Base-by-base conservation (phyloP, 1,140 invertebrate genomes). In the Globodera rostochiensis region DNA sequence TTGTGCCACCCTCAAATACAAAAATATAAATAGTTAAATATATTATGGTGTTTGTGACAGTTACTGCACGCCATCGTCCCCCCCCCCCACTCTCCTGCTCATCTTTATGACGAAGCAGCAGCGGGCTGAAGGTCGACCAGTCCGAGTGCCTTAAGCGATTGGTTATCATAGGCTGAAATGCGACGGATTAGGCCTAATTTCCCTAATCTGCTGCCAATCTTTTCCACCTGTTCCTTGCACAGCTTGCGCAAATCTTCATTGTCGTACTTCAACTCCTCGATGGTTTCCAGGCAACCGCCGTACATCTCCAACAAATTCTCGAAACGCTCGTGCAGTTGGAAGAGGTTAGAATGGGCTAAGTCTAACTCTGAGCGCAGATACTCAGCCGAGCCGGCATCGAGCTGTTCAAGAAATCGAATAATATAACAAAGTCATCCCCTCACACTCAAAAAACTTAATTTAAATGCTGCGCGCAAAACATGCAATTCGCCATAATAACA, bases 211-310 rank as follows among this genome's bases (percentile, higher is more conserved):
- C 53, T 64, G 15, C 15, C 19, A 64, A 64, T 64, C 57, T 49
- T 25, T 50, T 19, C 46, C 21, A 82, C 81, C 78, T 82, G 81
- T 49, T 82, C 79, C 66, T 82, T 82, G 74, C 81, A 82, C 67
- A 82, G 64, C 60, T 71, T 82, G 57, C 81, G 57, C 66, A 82
- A 73, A 69, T 82, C 81, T 36, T 82, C 81, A 60, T 82, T 82
- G 69, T 82, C 81, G 19, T 82, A 25, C 73, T 80, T 82, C 50
- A 82, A 21, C 50, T 82, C 81, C 47, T 82, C 81, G 13, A 82
- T 82, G 50, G 46, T 79, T 66, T 82, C 81, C 79, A 82, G 73
- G 73, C 81, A 82, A 9, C 81, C 81, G n/a, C 81, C 81, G 60
- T 82, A 82, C 36, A 82, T 69, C 64, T 82, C 81, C 46, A 82